These are phyloP conservation scores for Schizopygopsis malacanthus DNA, from an alignment of 2,797 vertebrate species.

Conservation along the genomic window DNA sequence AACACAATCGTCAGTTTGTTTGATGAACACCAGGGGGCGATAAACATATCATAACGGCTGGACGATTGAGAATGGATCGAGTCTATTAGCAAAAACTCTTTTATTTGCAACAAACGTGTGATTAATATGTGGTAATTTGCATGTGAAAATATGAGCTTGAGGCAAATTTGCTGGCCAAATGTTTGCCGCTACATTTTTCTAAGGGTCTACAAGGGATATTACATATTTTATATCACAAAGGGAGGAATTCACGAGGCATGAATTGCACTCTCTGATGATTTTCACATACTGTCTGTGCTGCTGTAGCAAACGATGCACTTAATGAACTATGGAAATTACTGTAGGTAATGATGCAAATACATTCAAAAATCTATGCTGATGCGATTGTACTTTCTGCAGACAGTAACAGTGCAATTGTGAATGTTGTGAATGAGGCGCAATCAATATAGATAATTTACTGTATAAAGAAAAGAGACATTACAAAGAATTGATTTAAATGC, in stretches of 20 bases:
- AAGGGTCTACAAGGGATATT: not conserved
- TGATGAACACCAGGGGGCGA: slow-evolving; percentile 45
- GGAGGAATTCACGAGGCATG: not conserved
- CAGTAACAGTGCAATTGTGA: not conserved
- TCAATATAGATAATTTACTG: not conserved
- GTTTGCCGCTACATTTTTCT: not conserved
- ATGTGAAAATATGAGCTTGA: slow-evolving; percentile 16
- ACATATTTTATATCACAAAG: not conserved
- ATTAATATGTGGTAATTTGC: slow-evolving; percentile 7
- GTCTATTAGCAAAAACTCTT: slow-evolving; percentile 21
- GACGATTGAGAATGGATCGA: not conserved
- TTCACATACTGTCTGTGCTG: not conserved
- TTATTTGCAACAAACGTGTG: slow-evolving; percentile 14
- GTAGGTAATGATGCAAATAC: not conserved
- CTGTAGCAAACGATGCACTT: not conserved
- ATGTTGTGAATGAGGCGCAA: not conserved
- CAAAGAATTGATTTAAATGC: not conserved
- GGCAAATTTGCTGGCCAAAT: not conserved
- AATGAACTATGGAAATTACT: slow-evolving; percentile 6
- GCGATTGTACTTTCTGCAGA: not conserved
- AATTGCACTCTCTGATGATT: not conserved
- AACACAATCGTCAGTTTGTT: slow-evolving; percentile 15
- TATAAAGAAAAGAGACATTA: not conserved
- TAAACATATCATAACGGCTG: slow-evolving; percentile 5
- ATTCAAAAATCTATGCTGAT: not conserved